phyloP scores from a whole-genome alignment of 2,113 vertebrate genomes.

The Mesoclemmys tuberculata region DNA sequence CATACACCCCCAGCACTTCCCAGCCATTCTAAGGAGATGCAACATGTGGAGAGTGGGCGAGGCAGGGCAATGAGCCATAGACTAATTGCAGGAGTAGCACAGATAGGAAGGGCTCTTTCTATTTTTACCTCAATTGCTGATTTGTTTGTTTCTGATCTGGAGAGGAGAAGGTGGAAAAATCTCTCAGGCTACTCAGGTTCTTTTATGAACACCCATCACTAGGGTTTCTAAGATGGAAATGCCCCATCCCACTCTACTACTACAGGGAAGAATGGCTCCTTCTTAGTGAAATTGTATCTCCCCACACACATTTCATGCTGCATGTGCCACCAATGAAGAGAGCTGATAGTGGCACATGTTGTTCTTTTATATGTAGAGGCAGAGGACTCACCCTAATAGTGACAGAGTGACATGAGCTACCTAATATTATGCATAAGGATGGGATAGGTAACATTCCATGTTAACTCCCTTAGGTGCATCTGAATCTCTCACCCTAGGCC shows the following conservation, averaged over 20 bases:
- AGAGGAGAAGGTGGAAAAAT: neutral
- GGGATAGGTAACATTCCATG: slow-evolving; percentile 42
- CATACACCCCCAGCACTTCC: neutral
- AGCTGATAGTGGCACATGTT: neutral
- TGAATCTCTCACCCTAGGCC: slow-evolving; percentile 32
- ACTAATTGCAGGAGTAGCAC: neutral
- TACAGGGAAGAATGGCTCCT: neutral
- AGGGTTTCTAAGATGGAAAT: neutral
- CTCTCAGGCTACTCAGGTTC: neutral
- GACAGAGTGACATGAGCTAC: slow-evolving; percentile 8
- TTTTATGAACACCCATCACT: neutral
- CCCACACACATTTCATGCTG: neutral
- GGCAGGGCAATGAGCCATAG: neutral
- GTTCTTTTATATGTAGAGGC: slow-evolving; percentile 23
- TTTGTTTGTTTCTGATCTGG: too few relatives aligned
- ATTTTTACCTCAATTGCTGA: neutral
- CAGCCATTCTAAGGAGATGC: neutral
- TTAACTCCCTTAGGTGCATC: slow-evolving; percentile 11
- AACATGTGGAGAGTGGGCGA: accelerated
- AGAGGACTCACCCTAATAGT: neutral
- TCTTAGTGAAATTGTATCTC: neutral
- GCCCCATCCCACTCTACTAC: neutral
- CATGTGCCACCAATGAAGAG: neutral
- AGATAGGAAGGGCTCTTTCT: neutral
- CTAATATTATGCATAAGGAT: neutral